Evolutionary conservation across 2,888 invertebrate species (phyloP), one percentile per base, ranked within the genome.

Genomic region (Rhopalosiphum nymphaeae): DNA sequence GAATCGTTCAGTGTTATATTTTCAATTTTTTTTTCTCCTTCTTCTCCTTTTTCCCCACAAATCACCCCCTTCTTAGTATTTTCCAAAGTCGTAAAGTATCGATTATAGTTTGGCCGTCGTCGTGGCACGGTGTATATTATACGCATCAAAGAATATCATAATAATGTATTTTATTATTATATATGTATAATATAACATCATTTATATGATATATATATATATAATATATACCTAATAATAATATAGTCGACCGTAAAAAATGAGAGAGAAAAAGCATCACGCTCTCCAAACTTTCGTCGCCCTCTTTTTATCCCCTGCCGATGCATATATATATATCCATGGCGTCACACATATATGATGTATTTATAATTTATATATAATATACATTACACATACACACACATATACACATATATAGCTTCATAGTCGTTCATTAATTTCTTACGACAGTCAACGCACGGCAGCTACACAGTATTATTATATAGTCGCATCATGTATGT

Each of bases 341-440:
- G n/a, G 67, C n/a, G n/a, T n/a, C 1, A 67, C 13, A 7, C n/a
- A 29, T n/a, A 67, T n/a, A 78, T 36, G n/a, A 36, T 36, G 36
- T 78, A 36, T 78, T 36, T 78, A 67, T 67, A 67, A 67, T 67
- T 67, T 13, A 67, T 67, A 4, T 67, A 67, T 16, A 67, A 78
- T 67, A 16, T 53, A 4, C 44, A 46, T 46, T 53, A 4, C 44
- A 46, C 9, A 46, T 46, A 46, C 44, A 7, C 44, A 7, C 44
- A 46, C 44, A 46, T n/a, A n/a, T n/a, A n/a, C 44, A 46, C 13
- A n/a, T 11, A n/a, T 36, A 78, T 36, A 36, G 78, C 36, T 78
- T 78, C 53, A 36, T 53, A 10, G 53, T 67, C 67, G 36, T 91
- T 84, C 91, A 84, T 91, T 91, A 84, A 85, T 91, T 91, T 91